Base-by-base conservation (phyloP, 2,888 invertebrate species). In the Eupithecia abbreviata region DNA sequence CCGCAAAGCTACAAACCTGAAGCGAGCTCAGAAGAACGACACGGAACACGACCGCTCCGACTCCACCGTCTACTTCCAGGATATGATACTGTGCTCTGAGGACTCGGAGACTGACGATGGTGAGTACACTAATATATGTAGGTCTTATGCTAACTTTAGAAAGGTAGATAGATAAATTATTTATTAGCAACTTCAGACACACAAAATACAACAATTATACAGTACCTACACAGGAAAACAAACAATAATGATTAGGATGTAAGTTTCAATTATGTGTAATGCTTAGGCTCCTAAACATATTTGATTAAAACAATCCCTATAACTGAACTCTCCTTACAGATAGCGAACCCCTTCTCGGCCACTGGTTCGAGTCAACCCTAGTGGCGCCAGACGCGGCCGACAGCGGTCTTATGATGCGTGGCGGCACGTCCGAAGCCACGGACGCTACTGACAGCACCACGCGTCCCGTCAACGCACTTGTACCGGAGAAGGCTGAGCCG, bases 11-110 rank as follows among this genome's bases (percentile, higher is more conserved):
- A 98, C 98, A 80, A 97, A 97, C 75, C 91, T 98, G 84, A 98
- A 98, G 90, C 96, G 98, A 76, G 96, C 96, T 69, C 97, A 97
- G 89, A 97, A 97, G 85, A 97, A 95, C 76, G 97, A 98, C 78
- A 96, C 97, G 65, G 97, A 97, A 89, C 98, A 97, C 68, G 98
- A 98, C 88, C 97, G 97, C 71, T 98, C 98, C 5, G 99, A 98
- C 92, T 98, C 98, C 12, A 98, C 98, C 71, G 98, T 98, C n/a
- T 99, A 98, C 93, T 98, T 98, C 91, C 98, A 98, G 92, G 98
- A 99, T 92, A 97, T 98, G 92, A 96, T 98, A 76, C 98, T 98
- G 86, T 98, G 98, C 90, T 98, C 98, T 0, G 98, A 98, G 88
- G 98, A 98, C 88, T 98, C 98, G 72, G 97, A 98, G 77, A 97